Evolutionary conservation across 2,888 invertebrate genomes (phyloP).

Genomic region (Drosophila sordidula): DNA sequence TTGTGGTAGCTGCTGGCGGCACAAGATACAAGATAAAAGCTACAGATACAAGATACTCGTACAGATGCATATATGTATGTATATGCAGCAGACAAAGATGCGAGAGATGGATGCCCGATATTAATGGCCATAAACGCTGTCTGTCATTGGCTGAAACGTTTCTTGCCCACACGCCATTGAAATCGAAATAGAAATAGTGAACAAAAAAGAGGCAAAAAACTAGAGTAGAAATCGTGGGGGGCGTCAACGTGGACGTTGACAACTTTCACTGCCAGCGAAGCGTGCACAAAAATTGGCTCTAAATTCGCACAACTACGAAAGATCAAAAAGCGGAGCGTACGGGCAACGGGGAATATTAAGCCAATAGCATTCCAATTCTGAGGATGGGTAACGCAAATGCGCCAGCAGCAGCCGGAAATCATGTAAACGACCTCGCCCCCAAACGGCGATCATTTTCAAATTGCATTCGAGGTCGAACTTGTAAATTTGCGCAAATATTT

Average conservation of each 20-base stretch:
- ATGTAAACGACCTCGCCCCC: too few relatives aligned
- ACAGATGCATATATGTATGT: conserved; percentile 25
- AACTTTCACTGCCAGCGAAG: conserved; percentile 73
- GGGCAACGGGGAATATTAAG: conserved; percentile 4
- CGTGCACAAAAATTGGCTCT: conserved; percentile 53
- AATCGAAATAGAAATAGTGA: conserved; percentile 46
- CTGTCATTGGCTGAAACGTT: conserved; percentile 57
- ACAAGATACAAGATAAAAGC: conserved; percentile 37
- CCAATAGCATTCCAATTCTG: conserved; percentile 6
- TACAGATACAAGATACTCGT: conserved; percentile 28
- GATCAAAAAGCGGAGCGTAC: conserved; percentile 11
- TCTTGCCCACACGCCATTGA: conserved; percentile 50
- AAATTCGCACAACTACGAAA: conserved; percentile 12
- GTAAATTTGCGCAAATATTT: too few relatives aligned
- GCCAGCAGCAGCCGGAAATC: too few relatives aligned
- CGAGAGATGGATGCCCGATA: conserved; percentile 30
- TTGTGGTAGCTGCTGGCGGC: conserved; percentile 23
- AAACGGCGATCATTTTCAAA: too few relatives aligned
- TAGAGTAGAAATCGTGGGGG: conserved; percentile 48
- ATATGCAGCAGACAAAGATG: conserved; percentile 10
- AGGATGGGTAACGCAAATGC: too few relatives aligned
- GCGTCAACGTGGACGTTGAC: conserved; percentile 49
- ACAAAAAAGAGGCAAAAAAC: conserved; percentile 19
- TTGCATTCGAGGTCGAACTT: too few relatives aligned
- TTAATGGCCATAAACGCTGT: conserved; percentile 54